Base-by-base conservation (phyloP, 2,888 invertebrate genomes). In the Parascotia fuliginaria region DNA sequence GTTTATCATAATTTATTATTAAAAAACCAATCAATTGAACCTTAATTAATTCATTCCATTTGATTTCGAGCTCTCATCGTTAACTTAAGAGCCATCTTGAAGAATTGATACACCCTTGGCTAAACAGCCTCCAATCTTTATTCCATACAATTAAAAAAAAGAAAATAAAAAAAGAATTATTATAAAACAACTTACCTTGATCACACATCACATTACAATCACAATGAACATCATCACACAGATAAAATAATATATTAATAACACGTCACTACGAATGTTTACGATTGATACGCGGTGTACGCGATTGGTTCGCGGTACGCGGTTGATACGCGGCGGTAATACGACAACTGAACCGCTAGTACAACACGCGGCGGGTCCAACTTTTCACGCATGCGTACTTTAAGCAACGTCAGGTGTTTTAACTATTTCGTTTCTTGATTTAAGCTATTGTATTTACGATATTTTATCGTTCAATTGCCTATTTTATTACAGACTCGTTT, bases 381-480 rank as follows among this genome's bases (percentile, higher is more conserved):
- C 72, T 86, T 81, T 73, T 50, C 14, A 62, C 85, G 86, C 87
- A 83, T 87, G 87, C 87, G 87, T 71, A 36, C 2, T 41, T 9
- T 9, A 3, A 2, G 7, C 6, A 15, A 52, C 51, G 68, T 56
- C 77, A 77, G 74, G 75, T 78, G 75, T 77, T 65, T 55, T 36
- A 62, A 78, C 69, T 75, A 70, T 74, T 78, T 69, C 49, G 65
- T 71, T 77, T 79, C 79, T 80, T 74, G 70, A 73, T 78, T 60
- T 61, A 14, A 31, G 32, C n/a, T 44, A 47, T 19, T 39, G 19
- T 37, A 36, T 36, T 9, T 27, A 36, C 32, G 45, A 55, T 50
- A 14, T 44, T 43, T 32, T 34, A 13, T n/a, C n/a, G 29, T 9
- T 13, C 16, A n/a, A 34, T 12, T 11, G 34, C 5, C 2, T 33